These are phyloP conservation scores for Contarinia nasturtii DNA, from an alignment of 1,140 invertebrate species.

Conservation along the genomic window DNA sequence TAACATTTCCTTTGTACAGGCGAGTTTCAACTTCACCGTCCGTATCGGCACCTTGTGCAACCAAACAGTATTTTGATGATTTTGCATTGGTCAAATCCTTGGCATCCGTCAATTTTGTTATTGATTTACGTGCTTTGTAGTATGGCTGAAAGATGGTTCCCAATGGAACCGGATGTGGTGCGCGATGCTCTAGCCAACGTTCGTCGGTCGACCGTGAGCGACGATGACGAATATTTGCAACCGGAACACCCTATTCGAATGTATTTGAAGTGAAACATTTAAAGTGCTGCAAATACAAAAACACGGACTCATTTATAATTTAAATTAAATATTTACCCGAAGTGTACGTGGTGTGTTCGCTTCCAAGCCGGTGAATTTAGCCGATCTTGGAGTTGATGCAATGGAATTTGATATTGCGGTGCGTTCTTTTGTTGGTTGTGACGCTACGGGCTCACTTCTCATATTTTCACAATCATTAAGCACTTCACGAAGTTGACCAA, in stretches of 20 bases:
- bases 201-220: constrained; percentile 60
- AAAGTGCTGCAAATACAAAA: too few relatives aligned
- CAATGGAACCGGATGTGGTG: constrained; percentile 44
- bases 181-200: constrained; percentile 81
- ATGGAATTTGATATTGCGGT: too few relatives aligned
- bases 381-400: too few relatives aligned
- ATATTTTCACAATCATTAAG: constrained; percentile 21
- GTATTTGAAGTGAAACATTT: too few relatives aligned
- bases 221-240: constrained; percentile 52
- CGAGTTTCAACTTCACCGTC: constrained; percentile 85
- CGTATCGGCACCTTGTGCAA: constrained; percentile 77
- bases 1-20: constrained; percentile 82
- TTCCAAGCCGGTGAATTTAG: background rate
- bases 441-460: too few relatives aligned
- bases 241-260: constrained; percentile 28
- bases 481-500: constrained; percentile 24
- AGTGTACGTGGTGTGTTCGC: background rate
- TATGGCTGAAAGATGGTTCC: constrained; percentile 79
- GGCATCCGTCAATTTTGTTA: constrained; percentile 52
- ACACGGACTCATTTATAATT: too few relatives aligned
- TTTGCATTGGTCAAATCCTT: constrained; percentile 53
- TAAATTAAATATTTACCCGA: background rate
- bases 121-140: constrained; percentile 62
- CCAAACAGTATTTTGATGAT: constrained; percentile 74
- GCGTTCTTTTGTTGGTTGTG: too few relatives aligned